phyloP scores from a whole-genome alignment of 2,888 invertebrate genomes.

The Mythimna albipuncta region DNA sequence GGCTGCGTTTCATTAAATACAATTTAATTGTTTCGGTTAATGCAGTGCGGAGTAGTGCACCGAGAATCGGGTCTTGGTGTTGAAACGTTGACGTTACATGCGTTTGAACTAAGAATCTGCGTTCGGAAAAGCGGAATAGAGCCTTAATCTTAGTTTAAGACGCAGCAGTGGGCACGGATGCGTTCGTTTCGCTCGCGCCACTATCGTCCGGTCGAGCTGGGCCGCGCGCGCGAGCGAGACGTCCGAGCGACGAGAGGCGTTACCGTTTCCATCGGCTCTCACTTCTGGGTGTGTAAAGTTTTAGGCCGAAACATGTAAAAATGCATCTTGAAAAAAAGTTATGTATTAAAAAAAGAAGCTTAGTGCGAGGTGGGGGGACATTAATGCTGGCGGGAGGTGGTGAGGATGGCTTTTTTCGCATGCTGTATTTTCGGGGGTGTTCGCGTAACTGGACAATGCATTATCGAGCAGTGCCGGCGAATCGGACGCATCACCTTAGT shows the following conservation, averaged over 20 bases:
- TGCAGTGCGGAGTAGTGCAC: constrained; percentile 50
- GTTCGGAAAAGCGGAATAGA: constrained; percentile 85
- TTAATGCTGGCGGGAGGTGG: constrained; percentile 88
- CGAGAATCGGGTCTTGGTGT: constrained; percentile 58
- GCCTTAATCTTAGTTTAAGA: constrained; percentile 89
- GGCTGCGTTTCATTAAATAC: constrained; percentile 68
- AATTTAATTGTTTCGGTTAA: constrained; percentile 59
- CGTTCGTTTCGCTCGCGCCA: constrained; percentile 86
- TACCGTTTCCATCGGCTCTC: constrained; percentile 82
- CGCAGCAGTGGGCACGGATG: constrained; percentile 82
- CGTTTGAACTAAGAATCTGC: constrained; percentile 81
- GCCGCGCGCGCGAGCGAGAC: constrained; percentile 82
- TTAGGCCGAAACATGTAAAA: constrained; percentile 91
- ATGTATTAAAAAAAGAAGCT: constrained; percentile 91
- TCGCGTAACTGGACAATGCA: constrained; percentile 89
- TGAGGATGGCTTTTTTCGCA: constrained; percentile 88
- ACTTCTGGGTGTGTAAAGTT: constrained; percentile 90
- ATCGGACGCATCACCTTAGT: constrained; percentile 85
- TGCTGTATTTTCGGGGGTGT: constrained; percentile 90
- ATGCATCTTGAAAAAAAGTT: constrained; percentile 91
- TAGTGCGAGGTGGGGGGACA: constrained; percentile 89
- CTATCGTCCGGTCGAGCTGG: constrained; percentile 83
- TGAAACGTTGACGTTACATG: constrained; percentile 74
- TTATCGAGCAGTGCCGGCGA: constrained; percentile 83
- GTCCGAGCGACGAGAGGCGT: constrained; percentile 85